Conservation (phyloP, 2,888 invertebrate species). For the Psylliodes chrysocephalus region DNA sequence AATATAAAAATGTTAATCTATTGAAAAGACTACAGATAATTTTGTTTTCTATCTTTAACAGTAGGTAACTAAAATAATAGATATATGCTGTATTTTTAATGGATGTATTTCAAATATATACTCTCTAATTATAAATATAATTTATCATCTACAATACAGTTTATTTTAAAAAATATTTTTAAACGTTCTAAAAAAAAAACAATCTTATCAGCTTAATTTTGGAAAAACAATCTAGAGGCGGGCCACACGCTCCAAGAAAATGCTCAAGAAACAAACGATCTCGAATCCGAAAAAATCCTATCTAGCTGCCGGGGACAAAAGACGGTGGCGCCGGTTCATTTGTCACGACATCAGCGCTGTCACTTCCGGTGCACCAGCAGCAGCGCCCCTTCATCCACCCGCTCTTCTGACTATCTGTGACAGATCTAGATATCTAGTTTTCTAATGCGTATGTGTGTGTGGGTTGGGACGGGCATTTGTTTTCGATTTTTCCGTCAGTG, state of each 20-base stretch:
- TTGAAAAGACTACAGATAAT: too few species aligned
- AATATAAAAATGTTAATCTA: too few species aligned
- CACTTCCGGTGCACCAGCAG: slow-evolving; percentile 58
- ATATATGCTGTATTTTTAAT: too few species aligned
- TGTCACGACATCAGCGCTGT: slow-evolving; percentile 63
- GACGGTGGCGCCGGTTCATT: slow-evolving; percentile 64
- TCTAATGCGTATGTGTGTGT: slow-evolving; percentile 36
- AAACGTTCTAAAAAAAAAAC: background rate
- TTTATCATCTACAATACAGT: too few species aligned
- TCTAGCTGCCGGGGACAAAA: slow-evolving; percentile 50
- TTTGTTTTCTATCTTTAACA: too few species aligned
- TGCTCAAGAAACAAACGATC: slow-evolving; percentile 45
- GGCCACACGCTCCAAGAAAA: slow-evolving; percentile 12
- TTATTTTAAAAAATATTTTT: background rate
- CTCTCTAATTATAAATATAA: too few species aligned
- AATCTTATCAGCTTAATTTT: slow-evolving; percentile 14
- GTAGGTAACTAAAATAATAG: too few species aligned
- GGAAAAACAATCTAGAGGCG: slow-evolving; percentile 38
- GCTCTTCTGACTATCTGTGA: slow-evolving; percentile 34
- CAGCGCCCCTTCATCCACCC: background rate
- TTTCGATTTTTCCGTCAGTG: slow-evolving; percentile 11
- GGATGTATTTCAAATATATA: too few species aligned
- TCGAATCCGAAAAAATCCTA: slow-evolving; percentile 35
- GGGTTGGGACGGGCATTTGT: slow-evolving; percentile 5
- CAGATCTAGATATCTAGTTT: slow-evolving; percentile 40